Percentiles rank a stretch among this genome's conserved stretches.
phyloP scores from a whole-genome alignment of 1,140 invertebrate species.

The Scaptodrosophila lebanonensis region DNA sequence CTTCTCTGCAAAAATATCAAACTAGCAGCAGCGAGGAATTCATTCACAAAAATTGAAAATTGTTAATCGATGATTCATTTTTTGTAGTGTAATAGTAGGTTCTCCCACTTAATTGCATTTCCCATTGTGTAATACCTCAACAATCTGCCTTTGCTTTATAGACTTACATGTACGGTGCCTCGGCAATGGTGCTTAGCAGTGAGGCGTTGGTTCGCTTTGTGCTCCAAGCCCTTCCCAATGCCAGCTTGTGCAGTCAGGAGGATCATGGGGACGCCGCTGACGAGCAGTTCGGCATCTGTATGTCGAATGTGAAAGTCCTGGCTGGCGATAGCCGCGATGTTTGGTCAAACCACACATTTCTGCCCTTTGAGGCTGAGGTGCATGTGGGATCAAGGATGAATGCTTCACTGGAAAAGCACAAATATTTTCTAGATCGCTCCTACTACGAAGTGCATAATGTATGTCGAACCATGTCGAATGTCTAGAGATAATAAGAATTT shows the following conservation, averaged over 20 bases:
- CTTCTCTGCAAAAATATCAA: no score
- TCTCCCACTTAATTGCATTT: neutral
- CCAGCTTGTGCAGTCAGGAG: slow-evolving; percentile 24
- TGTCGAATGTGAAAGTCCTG: slow-evolving; percentile 42
- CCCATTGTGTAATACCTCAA: neutral
- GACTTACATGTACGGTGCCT: slow-evolving; percentile 33
- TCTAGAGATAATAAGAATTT: neutral
- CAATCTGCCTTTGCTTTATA: neutral
- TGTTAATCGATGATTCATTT: no score
- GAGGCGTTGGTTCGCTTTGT: slow-evolving; percentile 36
- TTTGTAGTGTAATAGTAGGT: no score
- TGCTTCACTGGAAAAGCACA: slow-evolving; percentile 18
- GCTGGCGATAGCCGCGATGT: slow-evolving; percentile 55
- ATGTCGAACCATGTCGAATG: neutral
- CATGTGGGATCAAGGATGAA: slow-evolving; percentile 28
- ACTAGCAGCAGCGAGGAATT: no score
- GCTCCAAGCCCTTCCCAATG: slow-evolving; percentile 30
- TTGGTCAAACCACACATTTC: slow-evolving; percentile 32
- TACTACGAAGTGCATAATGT: slow-evolving; percentile 45
- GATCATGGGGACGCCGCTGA: neutral
- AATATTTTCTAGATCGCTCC: slow-evolving; percentile 26
- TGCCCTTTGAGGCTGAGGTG: slow-evolving; percentile 35
- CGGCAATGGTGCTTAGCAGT: slow-evolving; percentile 41
- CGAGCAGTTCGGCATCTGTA: slow-evolving; percentile 43
- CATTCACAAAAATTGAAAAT: no score